These are phyloP conservation scores for Megamerina dolium DNA, from an alignment of 2,888 invertebrate genomes.

Conservation along the genomic window DNA sequence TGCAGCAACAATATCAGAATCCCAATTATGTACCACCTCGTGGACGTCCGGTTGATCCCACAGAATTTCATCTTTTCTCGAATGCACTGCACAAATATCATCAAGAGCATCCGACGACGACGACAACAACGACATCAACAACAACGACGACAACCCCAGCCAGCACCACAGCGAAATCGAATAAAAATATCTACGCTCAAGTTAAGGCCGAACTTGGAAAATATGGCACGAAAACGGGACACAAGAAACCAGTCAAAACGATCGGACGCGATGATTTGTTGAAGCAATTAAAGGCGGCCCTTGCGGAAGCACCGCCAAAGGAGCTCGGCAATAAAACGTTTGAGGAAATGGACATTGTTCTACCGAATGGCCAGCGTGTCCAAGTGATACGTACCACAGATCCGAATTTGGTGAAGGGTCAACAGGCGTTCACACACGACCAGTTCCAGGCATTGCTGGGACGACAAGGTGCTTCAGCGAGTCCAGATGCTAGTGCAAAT, in stretches of 20 bases:
- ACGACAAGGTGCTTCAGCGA: conserved; percentile 29
- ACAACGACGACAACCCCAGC: conserved; percentile 54
- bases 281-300: conserved; percentile 67
- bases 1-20: conserved; percentile 42
- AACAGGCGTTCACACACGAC: conserved; percentile 47
- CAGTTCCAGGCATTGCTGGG: conserved; percentile 49
- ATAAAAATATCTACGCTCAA: conserved; percentile 57
- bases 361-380: conserved; percentile 69
- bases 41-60: conserved; percentile 51
- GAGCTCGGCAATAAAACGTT: conserved; percentile 63
- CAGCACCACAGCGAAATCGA: conserved; percentile 49
- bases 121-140: conserved; percentile 63
- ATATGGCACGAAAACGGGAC: conserved; percentile 33
- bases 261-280: conserved; percentile 65
- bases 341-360: conserved; percentile 65
- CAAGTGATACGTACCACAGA: conserved; percentile 67
- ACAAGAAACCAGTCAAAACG: conserved; percentile 52
- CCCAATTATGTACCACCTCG: conserved; percentile 40
- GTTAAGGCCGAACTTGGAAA: conserved; percentile 53
- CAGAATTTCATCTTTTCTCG: conserved; percentile 59
- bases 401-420: conserved; percentile 62
- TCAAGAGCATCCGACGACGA: conserved; percentile 63
- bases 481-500: conserved; percentile 6
- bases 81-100: conserved; percentile 63
- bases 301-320: conserved; percentile 62